phyloP scores from a whole-genome alignment of 2,113 vertebrate genomes.

The Erpornis zantholeuca region DNA sequence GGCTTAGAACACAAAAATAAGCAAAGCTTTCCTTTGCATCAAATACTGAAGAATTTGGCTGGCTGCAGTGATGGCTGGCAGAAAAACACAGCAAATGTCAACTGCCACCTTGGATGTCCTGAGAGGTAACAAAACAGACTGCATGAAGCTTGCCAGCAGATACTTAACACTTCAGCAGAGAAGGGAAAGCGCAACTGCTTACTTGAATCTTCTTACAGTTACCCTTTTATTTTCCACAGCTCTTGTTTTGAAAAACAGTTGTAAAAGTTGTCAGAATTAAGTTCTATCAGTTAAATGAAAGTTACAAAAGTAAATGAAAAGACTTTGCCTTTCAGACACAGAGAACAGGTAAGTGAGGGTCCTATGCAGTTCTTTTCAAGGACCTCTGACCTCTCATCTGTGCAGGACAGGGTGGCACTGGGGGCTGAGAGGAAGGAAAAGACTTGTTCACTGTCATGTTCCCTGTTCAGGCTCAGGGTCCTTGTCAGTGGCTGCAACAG shows the following conservation, averaged over 20 bases:
- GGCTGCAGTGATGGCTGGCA: background rate
- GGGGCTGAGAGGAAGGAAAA: background rate
- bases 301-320: background rate
- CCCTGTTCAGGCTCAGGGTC: background rate
- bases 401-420: rapidly evolving
- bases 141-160: background rate
- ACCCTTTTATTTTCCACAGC: background rate
- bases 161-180: background rate
- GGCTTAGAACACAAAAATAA: background rate
- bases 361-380: background rate
- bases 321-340: background rate
- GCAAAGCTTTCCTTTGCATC: background rate
- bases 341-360: background rate
- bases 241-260: background rate
- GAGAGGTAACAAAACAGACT: background rate
- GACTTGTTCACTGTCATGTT: background rate
- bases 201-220: background rate
- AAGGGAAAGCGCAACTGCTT: background rate
- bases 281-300: background rate
- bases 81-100: background rate
- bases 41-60: background rate
- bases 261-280: background rate
- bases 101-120: background rate
- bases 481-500: background rate
- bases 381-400: background rate